Evolutionary conservation across 2,113 vertebrate species (phyloP).

Genomic region (Mus pahari): DNA sequence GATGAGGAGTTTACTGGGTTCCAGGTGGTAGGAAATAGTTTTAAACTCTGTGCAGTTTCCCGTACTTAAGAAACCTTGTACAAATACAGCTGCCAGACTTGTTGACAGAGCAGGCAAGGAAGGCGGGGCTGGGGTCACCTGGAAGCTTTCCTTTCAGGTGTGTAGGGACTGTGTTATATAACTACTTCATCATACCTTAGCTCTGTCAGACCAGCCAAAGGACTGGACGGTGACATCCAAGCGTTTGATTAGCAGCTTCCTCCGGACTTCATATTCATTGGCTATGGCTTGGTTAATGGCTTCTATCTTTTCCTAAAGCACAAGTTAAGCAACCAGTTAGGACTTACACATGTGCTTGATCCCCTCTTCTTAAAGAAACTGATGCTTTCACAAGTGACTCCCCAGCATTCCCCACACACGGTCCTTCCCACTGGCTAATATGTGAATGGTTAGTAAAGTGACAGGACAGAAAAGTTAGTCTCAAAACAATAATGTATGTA

Average conservation of each 20-base stretch:
- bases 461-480: not conserved
- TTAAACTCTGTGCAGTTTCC: not conserved
- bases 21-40: not conserved
- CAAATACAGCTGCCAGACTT: not conserved
- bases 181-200: constrained; percentile 91
- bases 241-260: constrained; percentile 97
- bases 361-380: not conserved
- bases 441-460: constrained; percentile 16
- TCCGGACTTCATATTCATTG: constrained; percentile 97
- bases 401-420: not conserved
- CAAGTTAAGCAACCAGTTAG: constrained; percentile 63
- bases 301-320: constrained; percentile 96
- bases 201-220: constrained; percentile 98
- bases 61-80: not conserved
- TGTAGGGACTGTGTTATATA: constrained; percentile 6
- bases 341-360: constrained; percentile 23
- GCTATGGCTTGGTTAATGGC: constrained; percentile 97
- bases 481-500: constrained; percentile 13
- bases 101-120: not conserved
- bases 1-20: not conserved
- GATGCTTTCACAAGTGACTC: constrained; percentile 25
- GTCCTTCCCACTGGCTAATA: not conserved
- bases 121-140: too few species aligned
- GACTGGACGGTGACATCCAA: constrained; percentile 99
- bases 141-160: not conserved